Conservation (phyloP, 2,888 invertebrate genomes). For the Cylindroiulus punctatus region DNA sequence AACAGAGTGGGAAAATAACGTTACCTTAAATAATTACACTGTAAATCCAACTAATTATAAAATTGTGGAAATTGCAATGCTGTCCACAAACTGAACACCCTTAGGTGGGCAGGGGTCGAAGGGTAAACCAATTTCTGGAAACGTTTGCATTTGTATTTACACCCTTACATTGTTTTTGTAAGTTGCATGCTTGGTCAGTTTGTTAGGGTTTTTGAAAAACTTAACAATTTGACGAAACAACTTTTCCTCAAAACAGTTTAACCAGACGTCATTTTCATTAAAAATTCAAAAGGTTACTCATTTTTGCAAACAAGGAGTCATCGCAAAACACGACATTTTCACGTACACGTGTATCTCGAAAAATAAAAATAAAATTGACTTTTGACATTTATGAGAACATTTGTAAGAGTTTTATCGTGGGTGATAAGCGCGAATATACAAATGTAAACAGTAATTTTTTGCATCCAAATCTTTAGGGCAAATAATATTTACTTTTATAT, state of each 20-base stretch:
- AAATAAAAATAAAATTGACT: not conserved
- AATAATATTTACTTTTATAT: constrained; percentile 36
- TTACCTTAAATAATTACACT: no score
- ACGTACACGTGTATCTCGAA: not conserved
- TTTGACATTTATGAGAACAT: constrained; percentile 20
- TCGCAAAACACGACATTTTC: no score
- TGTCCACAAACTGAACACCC: not conserved
- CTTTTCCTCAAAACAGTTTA: no score
- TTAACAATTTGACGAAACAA: no score
- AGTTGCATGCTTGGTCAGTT: not conserved
- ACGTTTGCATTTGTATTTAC: not conserved
- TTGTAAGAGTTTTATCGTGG: not conserved
- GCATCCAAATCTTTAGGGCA: constrained; percentile 14
- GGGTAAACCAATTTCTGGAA: not conserved
- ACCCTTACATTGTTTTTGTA: not conserved
- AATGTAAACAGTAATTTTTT: not conserved
- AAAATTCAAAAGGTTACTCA: no score
- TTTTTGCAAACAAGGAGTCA: no score
- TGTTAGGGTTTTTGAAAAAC: no score
- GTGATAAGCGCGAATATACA: not conserved
- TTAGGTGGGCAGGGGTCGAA: not conserved
- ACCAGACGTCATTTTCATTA: no score
- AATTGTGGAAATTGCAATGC: not conserved
- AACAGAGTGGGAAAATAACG: not conserved
- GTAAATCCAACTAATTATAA: not conserved